phyloP scores from a whole-genome alignment of 2,113 vertebrate species.

The Ictalurus punctatus region DNA sequence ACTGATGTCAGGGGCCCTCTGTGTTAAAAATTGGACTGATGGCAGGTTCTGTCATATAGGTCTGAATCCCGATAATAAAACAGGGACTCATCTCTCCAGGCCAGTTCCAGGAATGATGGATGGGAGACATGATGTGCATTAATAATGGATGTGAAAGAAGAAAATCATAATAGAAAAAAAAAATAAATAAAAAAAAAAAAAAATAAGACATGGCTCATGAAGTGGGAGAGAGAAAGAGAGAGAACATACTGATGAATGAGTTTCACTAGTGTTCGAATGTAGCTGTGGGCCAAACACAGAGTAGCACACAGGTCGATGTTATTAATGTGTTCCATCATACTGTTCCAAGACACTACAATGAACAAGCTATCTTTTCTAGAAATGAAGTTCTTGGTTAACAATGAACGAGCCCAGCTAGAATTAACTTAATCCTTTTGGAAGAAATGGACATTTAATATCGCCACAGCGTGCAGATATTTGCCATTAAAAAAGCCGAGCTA shows the following conservation, averaged over 20 bases:
- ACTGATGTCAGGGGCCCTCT: constrained; percentile 6
- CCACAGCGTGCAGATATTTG: background rate
- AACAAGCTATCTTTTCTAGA: background rate
- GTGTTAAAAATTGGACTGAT: background rate
- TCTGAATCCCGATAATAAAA: constrained; percentile 1
- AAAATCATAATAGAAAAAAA: constrained; percentile 14
- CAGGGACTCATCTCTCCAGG: background rate
- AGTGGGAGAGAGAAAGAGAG: background rate
- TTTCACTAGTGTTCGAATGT: background rate
- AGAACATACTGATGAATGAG: background rate
- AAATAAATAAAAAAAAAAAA: background rate
- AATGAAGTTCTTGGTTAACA: no score
- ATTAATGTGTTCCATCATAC: constrained; percentile 4
- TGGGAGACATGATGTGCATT: constrained; percentile 16
- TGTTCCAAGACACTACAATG: background rate
- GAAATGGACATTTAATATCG: constrained; percentile 7
- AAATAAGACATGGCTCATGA: background rate
- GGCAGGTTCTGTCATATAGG: background rate
- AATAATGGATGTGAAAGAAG: constrained; percentile 15
- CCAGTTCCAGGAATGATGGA: constrained; percentile 25
- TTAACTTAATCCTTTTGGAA: constrained; percentile 11
- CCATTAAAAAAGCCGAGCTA: constrained; percentile 21
- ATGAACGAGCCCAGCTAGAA: background rate
- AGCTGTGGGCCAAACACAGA: background rate
- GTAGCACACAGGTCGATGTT: background rate